Evolutionary conservation across 2,888 invertebrate species (phyloP).

Genomic region (Bruchidius siliquastri): DNA sequence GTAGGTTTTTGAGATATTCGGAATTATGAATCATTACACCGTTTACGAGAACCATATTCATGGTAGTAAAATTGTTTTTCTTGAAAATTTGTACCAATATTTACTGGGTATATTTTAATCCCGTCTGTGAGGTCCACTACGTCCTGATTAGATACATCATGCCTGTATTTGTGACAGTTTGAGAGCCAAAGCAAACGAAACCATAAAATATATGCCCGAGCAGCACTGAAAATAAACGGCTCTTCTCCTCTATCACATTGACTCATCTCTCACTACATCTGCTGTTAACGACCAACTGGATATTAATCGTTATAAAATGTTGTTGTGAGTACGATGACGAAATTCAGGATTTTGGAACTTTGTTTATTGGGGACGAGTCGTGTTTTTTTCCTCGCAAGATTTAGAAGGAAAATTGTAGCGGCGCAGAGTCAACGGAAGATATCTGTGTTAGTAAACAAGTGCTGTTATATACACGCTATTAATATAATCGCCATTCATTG

Average conservation of each 20-base stretch:
- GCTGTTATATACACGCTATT: not conserved
- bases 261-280: not conserved
- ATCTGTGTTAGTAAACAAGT: not conserved
- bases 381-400: not conserved
- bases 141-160: not conserved
- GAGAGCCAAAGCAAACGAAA: not conserved
- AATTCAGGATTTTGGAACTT: not conserved
- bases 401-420: not conserved
- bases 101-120: not conserved
- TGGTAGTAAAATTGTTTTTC: too few relatives aligned
- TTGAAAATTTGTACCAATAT: not conserved
- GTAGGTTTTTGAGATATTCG: too few relatives aligned
- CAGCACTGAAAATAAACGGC: not conserved
- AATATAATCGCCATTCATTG: not conserved
- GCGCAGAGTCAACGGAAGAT: not conserved
- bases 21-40: too few relatives aligned
- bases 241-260: not conserved
- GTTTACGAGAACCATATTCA: too few relatives aligned
- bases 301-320: not conserved
- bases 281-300: not conserved
- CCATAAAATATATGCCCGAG: not conserved
- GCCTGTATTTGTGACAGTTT: not conserved
- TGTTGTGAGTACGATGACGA: not conserved
- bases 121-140: not conserved
- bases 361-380: not conserved